Percentiles rank a stretch among this genome's conserved stretches.
Conservation (phyloP, 2,113 vertebrate genomes). For the Corvus moneduloides region DNA sequence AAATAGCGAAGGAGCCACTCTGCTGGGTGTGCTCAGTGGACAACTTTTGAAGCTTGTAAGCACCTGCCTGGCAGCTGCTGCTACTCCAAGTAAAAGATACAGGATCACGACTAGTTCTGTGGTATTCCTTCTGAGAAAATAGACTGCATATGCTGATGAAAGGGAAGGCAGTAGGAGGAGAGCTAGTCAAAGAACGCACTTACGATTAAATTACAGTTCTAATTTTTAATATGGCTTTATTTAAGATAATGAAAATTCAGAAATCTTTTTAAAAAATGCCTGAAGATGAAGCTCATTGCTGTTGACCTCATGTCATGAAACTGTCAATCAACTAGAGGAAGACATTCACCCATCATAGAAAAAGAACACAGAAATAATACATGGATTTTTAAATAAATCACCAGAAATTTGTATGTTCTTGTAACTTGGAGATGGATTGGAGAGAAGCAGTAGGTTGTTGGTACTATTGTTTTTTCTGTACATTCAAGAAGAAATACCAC, state of each 20-base stretch:
- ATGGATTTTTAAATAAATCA: slow-evolving; percentile 48
- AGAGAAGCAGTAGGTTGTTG: slow-evolving; percentile 48
- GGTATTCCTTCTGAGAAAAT: neutral
- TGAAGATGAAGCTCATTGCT: slow-evolving; percentile 40
- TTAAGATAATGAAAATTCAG: neutral
- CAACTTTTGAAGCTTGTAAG: neutral
- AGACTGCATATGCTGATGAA: neutral
- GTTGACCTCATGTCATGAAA: slow-evolving; percentile 38
- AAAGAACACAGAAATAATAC: slow-evolving; percentile 29
- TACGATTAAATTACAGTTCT: slow-evolving; percentile 22
- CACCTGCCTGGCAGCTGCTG: neutral
- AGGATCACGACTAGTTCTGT: neutral
- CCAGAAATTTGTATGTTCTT: slow-evolving; percentile 49
- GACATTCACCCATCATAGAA: neutral
- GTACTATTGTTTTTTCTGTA: neutral
- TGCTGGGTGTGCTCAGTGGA: neutral
- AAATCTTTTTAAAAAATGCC: slow-evolving; percentile 15
- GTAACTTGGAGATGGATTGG: slow-evolving; percentile 36
- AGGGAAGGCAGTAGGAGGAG: neutral
- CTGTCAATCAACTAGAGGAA: slow-evolving; percentile 59
- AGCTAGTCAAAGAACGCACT: neutral
- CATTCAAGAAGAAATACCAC: slow-evolving; percentile 62
- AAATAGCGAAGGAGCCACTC: slow-evolving; percentile 10
- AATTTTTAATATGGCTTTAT: neutral
- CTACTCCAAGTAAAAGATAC: neutral